These are phyloP conservation scores for Panurus biarmicus DNA, from an alignment of 2,113 vertebrate species.

Conservation along the genomic window DNA sequence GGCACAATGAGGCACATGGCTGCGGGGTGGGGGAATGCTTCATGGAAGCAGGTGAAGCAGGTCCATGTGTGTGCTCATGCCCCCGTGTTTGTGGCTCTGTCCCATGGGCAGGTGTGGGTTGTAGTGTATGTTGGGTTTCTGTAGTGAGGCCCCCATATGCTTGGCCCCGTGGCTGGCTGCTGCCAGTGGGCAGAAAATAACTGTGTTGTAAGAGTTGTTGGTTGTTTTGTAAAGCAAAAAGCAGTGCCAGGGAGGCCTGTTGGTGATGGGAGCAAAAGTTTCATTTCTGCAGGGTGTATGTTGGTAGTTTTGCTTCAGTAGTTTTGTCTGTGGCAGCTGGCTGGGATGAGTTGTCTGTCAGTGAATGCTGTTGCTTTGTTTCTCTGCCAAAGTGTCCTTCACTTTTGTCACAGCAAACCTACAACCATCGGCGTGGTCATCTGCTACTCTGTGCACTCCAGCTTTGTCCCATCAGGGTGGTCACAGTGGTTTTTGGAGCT, in stretches of 20 bases:
- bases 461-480: background rate
- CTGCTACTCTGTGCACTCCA: background rate
- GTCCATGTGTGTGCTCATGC: rapidly evolving
- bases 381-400: background rate
- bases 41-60: background rate
- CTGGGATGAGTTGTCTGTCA: background rate
- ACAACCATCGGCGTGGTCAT: background rate
- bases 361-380: background rate
- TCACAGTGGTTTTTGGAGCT: background rate
- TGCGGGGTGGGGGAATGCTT: background rate
- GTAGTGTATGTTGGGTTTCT: background rate
- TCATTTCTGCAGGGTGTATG: rapidly evolving
- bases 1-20: background rate
- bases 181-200: background rate
- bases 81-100: background rate
- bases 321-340: background rate
- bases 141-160: background rate
- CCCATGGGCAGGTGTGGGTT: too few relatives aligned
- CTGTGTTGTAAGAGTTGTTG: background rate
- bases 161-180: conserved; percentile 2
- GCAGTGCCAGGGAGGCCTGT: background rate
- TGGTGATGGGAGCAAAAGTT: background rate
- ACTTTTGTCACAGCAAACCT: background rate
- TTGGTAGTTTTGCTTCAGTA: background rate
- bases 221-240: background rate